Conservation (phyloP, 2,113 vertebrate species). For the Silurus meridionalis region DNA sequence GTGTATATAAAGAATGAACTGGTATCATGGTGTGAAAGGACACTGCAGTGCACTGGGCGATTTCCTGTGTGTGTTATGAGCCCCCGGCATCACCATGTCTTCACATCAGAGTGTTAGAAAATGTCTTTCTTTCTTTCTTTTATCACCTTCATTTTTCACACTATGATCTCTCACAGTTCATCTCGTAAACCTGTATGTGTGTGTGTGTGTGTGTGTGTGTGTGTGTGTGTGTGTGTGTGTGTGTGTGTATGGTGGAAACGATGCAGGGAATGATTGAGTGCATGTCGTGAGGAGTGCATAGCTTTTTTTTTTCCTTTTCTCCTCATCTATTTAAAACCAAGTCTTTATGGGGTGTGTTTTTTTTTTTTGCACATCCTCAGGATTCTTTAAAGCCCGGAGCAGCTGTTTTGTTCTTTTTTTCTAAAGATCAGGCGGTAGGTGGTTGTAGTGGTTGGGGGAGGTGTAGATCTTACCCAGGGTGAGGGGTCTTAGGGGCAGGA, state of each 20-base stretch:
- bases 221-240: neutral
- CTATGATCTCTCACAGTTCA: neutral
- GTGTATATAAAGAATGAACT: too few species aligned
- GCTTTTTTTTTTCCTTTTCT: neutral
- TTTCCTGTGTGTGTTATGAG: too few species aligned
- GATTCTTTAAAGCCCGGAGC: neutral
- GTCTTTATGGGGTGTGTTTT: neutral
- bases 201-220: neutral
- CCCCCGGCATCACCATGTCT: too few species aligned
- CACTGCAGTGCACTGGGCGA: too few species aligned
- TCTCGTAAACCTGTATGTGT: neutral
- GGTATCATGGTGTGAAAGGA: too few species aligned
- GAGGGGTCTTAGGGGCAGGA: constrained; percentile 28
- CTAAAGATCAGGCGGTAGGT: neutral
- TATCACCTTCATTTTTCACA: neutral
- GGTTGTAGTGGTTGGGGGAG: constrained; percentile 34
- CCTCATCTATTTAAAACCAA: neutral
- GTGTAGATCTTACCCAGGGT: constrained; percentile 29
- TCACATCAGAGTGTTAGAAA: too few species aligned
- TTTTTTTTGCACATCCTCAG: neutral
- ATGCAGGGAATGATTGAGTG: neutral
- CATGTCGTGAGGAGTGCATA: neutral
- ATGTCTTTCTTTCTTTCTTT: neutral
- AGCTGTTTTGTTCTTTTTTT: constrained; percentile 22
- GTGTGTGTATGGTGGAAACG: neutral